Evolutionary conservation across 2,888 invertebrate genomes (phyloP).

Genomic region (Noctua pronuba): DNA sequence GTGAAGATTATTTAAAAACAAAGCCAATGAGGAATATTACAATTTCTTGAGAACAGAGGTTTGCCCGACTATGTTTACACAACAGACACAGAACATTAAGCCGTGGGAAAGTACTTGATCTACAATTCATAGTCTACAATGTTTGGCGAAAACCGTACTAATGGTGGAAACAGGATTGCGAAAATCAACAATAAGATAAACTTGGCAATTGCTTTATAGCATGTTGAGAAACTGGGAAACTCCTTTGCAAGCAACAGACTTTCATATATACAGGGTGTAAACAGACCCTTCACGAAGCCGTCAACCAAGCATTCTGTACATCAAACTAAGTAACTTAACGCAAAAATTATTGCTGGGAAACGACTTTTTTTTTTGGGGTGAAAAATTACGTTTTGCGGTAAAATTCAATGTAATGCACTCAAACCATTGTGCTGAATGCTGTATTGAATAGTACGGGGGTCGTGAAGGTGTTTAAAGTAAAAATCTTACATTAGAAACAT

Average conservation of each 20-base stretch:
- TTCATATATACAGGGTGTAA: too few species aligned
- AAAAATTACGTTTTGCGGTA: too few species aligned
- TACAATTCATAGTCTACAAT: slow-evolving; percentile 24
- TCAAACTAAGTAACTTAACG: too few species aligned
- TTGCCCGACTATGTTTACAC: slow-evolving; percentile 35
- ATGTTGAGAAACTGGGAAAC: not conserved
- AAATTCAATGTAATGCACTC: too few species aligned
- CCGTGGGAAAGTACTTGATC: slow-evolving; percentile 52
- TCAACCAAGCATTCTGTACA: too few species aligned
- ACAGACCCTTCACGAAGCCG: too few species aligned
- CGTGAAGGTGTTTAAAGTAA: too few species aligned
- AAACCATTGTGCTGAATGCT: too few species aligned
- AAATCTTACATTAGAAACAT: too few species aligned
- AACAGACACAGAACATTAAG: slow-evolving; percentile 36
- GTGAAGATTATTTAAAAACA: slow-evolving; percentile 24
- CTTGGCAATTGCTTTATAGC: not conserved
- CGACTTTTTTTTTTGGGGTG: too few species aligned
- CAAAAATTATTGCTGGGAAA: too few species aligned
- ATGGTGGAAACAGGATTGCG: slow-evolving; percentile 13
- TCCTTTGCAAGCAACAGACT: not conserved
- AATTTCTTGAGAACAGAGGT: slow-evolving; percentile 15
- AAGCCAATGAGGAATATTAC: slow-evolving; percentile 2
- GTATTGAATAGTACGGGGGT: too few species aligned
- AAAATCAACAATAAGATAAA: slow-evolving; percentile 16
- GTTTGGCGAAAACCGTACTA: slow-evolving; percentile 34